Evolutionary conservation across 2,797 vertebrate genomes (phyloP), one percentile per base, ranked within the genome.

Genomic region (Lepilemur septentrionalis): DNA sequence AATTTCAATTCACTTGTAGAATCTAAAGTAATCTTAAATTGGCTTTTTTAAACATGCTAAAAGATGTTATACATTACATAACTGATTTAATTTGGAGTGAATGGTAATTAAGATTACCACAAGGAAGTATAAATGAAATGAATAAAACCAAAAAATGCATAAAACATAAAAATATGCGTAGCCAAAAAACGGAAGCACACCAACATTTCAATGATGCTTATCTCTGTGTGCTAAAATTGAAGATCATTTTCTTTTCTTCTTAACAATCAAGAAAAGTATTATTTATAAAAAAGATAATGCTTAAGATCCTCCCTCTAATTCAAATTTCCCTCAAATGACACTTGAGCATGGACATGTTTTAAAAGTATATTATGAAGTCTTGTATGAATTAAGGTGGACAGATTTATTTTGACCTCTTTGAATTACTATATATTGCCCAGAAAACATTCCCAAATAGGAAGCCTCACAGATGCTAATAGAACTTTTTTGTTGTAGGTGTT

Each of bases 1-100:
- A 88, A 85, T 84, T 96, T 91, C n/a, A 91, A 17, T 92, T 91
- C 89, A 92, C 57, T 91, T 94, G 28, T 18, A 67, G 12, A n/a
- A 88, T n/a, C 7, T 86, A 93, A 89, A 85, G 67, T 95, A 72
- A 59, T 73, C 25, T 91, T 87, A 52, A 82, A 69, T 67, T 95
- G 67, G 67, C 11, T 41, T 92, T 92, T 96, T 65, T 46, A 78
- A 78, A 86, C 3, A 75, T 89, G 1, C 10, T 48, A 85, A 96
- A 94, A 55, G 23, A 88, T 72, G 35, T 76, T 93, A 87, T 89
- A 28, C 72, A 84, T 84, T 78, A 85, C n/a, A 83, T 70, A 63
- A 91, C 50, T 63, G 25, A 50, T 32, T 96, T 80, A 94, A 65
- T 79, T 95, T 95, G 17, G 88, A 92, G 23, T 73, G 41, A 84